phyloP scores from a whole-genome alignment of 2,797 vertebrate genomes.

The Neosilurus hyrtlii region DNA sequence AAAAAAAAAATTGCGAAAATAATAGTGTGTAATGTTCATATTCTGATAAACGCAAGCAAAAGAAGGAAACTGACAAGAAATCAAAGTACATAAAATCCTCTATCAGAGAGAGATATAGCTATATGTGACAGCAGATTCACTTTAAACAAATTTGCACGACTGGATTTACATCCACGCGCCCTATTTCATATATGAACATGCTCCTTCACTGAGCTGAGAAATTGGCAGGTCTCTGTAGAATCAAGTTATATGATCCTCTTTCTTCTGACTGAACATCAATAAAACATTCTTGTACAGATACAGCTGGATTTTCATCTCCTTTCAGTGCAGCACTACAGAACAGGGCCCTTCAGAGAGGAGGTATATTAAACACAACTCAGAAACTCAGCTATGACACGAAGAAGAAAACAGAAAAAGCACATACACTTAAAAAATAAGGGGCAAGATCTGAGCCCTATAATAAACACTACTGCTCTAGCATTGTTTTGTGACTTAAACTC shows the following conservation, averaged over 20 bases:
- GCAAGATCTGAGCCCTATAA: not conserved
- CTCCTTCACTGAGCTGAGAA: constrained; percentile 51
- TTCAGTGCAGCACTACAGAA: constrained; percentile 48
- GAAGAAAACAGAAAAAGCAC: constrained; percentile 32
- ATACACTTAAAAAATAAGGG: constrained; percentile 12
- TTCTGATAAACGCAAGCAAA: not conserved
- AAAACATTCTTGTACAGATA: constrained; percentile 54
- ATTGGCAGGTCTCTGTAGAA: constrained; percentile 54
- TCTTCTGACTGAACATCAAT: constrained; percentile 52
- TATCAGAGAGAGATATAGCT: constrained; percentile 15
- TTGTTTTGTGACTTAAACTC: constrained; percentile 22
- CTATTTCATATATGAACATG: constrained; percentile 47
- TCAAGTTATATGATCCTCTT: constrained; percentile 52
- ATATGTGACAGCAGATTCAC: constrained; percentile 33
- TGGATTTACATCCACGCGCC: constrained; percentile 22
- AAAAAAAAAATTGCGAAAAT: not conserved
- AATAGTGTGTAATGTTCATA: not conserved
- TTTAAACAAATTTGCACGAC: constrained; percentile 39
- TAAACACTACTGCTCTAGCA: constrained; percentile 16
- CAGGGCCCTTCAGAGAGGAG: constrained; percentile 45
- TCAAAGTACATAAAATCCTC: constrained; percentile 20
- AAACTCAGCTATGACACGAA: constrained; percentile 37
- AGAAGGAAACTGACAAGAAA: constrained; percentile 10
- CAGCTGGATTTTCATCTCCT: constrained; percentile 45
- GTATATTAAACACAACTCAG: constrained; percentile 46